These are phyloP conservation scores for Leucoraja erinaceus DNA, from an alignment of 2,113 vertebrate genomes.

Conservation along the genomic window DNA sequence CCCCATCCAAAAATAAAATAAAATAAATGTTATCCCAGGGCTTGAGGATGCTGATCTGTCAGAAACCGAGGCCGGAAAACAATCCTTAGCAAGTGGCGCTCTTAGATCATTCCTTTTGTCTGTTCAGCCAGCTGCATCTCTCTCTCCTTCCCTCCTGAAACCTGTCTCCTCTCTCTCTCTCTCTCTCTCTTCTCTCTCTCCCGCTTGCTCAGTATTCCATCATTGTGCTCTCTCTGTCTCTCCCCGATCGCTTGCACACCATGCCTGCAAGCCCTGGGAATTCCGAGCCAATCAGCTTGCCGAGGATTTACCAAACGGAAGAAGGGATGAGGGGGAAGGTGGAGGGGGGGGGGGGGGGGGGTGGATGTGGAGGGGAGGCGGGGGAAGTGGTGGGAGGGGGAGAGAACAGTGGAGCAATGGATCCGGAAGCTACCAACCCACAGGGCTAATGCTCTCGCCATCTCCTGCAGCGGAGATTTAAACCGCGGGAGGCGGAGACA, in stretches of 20 bases:
- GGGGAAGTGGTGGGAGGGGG: neutral
- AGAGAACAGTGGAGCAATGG: neutral
- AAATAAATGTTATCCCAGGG: neutral
- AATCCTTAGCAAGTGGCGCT: neutral
- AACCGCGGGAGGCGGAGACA: neutral
- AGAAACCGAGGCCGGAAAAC: neutral
- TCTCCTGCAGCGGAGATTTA: neutral
- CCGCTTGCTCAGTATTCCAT: neutral
- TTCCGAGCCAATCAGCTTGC: slow-evolving; percentile 5
- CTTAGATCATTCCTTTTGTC: neutral
- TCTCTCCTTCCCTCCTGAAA: neutral
- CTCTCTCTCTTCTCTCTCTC: slow-evolving; percentile 16
- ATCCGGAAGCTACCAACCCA: neutral
- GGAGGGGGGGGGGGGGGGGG: too few species aligned
- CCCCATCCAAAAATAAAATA: slow-evolving; percentile 46
- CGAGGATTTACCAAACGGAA: neutral
- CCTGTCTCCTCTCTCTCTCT: neutral
- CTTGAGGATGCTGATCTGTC: neutral
- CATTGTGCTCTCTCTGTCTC: neutral
- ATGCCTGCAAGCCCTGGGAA: slow-evolving; percentile 4
- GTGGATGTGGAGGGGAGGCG: neutral
- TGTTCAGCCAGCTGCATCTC: neutral
- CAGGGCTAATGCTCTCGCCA: neutral
- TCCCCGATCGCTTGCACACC: neutral
- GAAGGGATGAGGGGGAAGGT: neutral